Conservation (phyloP, 1,140 invertebrate genomes). For the Drosophila grimshawi region DNA sequence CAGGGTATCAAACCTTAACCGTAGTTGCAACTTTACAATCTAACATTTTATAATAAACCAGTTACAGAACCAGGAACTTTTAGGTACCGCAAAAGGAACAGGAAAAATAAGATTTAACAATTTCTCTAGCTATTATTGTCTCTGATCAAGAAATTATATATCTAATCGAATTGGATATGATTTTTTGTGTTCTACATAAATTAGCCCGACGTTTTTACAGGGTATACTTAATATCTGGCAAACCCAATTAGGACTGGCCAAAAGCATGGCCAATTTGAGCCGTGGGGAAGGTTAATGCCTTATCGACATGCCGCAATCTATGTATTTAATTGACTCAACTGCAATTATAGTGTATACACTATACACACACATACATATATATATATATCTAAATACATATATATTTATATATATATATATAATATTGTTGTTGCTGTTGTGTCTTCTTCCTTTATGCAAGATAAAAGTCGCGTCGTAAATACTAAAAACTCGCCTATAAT, state of each 20-base stretch:
- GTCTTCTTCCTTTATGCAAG: conserved; percentile 73
- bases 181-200: too few relatives aligned
- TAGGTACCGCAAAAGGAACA: too few relatives aligned
- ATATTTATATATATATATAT: conserved; percentile 22
- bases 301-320: conserved; percentile 83
- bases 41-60: too few relatives aligned
- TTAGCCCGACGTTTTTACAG: background rate
- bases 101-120: too few relatives aligned
- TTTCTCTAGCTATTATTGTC: too few relatives aligned
- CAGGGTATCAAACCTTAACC: too few relatives aligned
- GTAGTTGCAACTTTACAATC: too few relatives aligned
- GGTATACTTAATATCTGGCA: background rate
- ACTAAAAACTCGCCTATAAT: conserved; percentile 81
- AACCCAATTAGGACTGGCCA: conserved; percentile 15
- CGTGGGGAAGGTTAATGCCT: conserved; percentile 74
- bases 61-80: too few relatives aligned
- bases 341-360: conserved; percentile 75
- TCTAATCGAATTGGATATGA: too few relatives aligned
- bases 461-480: conserved; percentile 77
- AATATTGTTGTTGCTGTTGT: conserved; percentile 43
- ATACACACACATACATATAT: conserved; percentile 23
- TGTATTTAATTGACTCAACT: conserved; percentile 83
- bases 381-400: conserved; percentile 29
- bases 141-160: too few relatives aligned
- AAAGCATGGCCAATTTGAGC: conserved; percentile 43